These are phyloP conservation scores for Nebria brevicollis DNA, from an alignment of 2,888 invertebrate species.

Conservation along the genomic window DNA sequence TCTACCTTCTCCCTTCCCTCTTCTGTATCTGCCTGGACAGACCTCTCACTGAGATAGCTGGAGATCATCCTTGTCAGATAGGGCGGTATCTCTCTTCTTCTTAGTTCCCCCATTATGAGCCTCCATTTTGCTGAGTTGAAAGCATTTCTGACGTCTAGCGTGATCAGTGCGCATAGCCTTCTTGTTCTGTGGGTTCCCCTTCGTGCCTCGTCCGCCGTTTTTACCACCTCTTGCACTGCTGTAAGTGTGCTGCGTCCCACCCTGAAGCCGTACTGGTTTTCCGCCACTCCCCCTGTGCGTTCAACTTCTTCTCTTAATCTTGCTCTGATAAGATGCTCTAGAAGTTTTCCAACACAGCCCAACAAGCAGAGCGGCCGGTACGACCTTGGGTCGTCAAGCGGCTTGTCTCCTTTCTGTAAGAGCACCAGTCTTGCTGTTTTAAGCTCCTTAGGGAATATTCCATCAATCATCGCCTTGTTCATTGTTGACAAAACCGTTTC, in stretches of 20 bases:
- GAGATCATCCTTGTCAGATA: background rate
- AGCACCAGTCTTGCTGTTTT: no score
- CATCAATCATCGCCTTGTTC: no score
- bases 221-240: background rate
- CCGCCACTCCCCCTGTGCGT: background rate
- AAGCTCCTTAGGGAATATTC: no score
- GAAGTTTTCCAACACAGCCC: no score
- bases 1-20: no score
- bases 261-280: constrained; percentile 7
- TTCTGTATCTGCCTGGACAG: background rate
- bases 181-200: background rate
- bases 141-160: constrained; percentile 22
- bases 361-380: no score
- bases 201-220: background rate
- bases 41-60: background rate
- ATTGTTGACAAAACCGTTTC: no score
- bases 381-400: no score
- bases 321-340: no score
- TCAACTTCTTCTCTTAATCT: no score
- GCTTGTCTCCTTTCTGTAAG: no score
- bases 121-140: constrained; percentile 19
- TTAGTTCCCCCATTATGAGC: background rate
- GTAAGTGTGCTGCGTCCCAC: background rate
- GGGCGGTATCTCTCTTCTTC: background rate
- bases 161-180: constrained; percentile 8